Percentiles rank a stretch among this genome's conserved stretches.
Conservation (phyloP, 1,140 invertebrate genomes). For the Drosophila mauritiana region DNA sequence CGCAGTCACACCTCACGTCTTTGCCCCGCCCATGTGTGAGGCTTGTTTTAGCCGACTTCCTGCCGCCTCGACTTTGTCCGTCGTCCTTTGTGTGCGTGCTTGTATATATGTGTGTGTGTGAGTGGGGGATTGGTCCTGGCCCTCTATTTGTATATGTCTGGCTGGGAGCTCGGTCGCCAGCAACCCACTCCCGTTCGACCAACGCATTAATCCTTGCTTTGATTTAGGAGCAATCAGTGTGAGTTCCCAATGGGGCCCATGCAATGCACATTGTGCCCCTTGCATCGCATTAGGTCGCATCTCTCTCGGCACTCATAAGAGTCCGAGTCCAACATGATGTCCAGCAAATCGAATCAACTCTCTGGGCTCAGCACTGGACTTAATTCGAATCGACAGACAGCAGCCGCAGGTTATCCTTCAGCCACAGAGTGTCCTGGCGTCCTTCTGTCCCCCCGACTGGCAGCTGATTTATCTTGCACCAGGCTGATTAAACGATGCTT, state of each 20-base stretch:
- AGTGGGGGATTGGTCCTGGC: not conserved
- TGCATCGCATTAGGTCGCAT: conserved; percentile 11
- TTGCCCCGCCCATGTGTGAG: conserved; percentile 87
- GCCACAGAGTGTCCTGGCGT: conserved; percentile 5
- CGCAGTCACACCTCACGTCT: conserved; percentile 90
- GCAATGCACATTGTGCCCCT: conserved; percentile 14
- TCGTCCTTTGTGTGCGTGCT: not conserved
- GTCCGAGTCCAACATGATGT: conserved; percentile 16
- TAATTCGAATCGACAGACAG: conserved; percentile 26
- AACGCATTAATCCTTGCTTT: conserved; percentile 80
- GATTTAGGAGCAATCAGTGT: conserved; percentile 76
- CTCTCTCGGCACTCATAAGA: conserved; percentile 30
- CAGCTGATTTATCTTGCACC: conserved; percentile 75
- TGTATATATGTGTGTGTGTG: not conserved
- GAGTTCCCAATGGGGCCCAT: conserved; percentile 35
- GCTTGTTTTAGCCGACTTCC: conserved; percentile 76
- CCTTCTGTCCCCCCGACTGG: conserved; percentile 48
- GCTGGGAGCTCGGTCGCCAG: not conserved
- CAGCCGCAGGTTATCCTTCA: conserved; percentile 28
- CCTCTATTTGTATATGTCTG: conserved; percentile 31
- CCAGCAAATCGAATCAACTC: conserved; percentile 38
- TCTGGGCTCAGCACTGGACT: conserved; percentile 14
- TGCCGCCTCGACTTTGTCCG: conserved; percentile 44
- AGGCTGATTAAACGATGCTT: conserved; percentile 77
- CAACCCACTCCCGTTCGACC: conserved; percentile 22